Conservation (phyloP, 2,797 vertebrate species). For the Streptopelia turtur region DNA sequence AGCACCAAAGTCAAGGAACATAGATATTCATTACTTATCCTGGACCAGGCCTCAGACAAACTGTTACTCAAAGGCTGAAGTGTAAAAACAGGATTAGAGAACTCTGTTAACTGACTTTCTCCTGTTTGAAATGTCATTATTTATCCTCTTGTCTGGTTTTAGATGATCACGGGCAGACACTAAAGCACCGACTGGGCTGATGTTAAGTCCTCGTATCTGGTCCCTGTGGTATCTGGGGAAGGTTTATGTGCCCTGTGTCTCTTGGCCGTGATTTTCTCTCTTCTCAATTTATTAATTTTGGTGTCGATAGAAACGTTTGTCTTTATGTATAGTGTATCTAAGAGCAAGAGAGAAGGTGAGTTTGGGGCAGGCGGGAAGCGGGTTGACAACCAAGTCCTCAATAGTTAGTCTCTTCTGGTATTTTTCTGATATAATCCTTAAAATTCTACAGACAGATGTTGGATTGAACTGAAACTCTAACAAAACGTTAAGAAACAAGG, state of each 20-base stretch:
- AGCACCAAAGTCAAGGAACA: rapidly evolving
- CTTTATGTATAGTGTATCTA: neutral
- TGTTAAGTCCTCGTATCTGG: neutral
- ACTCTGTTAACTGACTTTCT: neutral
- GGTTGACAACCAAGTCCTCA: neutral
- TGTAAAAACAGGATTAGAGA: neutral
- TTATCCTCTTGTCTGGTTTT: conserved; percentile 6
- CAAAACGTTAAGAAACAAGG: neutral
- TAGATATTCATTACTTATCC: neutral
- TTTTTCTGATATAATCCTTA: neutral
- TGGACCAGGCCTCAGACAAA: neutral
- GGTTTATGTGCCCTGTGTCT: neutral
- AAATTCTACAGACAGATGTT: neutral
- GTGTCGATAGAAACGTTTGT: neutral
- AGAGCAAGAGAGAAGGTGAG: conserved; percentile 20
- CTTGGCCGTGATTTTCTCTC: neutral
- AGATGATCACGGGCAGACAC: neutral
- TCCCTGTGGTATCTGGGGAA: neutral
- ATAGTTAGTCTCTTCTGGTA: neutral
- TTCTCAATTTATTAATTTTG: neutral
- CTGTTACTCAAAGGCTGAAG: neutral
- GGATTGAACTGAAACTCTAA: neutral
- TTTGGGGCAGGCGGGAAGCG: neutral
- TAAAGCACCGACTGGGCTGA: neutral
- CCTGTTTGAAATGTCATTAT: neutral